These are phyloP conservation scores for Karalla daura DNA, from an alignment of 2,797 vertebrate species.

Conservation along the genomic window DNA sequence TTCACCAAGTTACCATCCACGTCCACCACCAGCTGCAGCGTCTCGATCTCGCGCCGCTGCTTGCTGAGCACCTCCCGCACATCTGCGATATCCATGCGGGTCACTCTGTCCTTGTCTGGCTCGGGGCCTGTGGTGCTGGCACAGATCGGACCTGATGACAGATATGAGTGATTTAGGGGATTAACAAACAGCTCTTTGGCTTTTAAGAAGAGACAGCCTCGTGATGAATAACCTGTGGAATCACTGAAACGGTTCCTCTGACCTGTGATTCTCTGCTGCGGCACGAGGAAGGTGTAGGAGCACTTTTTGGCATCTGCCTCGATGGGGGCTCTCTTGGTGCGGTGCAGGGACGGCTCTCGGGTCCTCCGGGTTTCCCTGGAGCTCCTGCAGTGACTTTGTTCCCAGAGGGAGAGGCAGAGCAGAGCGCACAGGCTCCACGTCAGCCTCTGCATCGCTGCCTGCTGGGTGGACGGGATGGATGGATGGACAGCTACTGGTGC, in stretches of 20 bases:
- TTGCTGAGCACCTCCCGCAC: conserved; percentile 93
- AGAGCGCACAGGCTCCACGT: conserved; percentile 87
- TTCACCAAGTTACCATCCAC: conserved; percentile 97
- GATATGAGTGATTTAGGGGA: conserved; percentile 24
- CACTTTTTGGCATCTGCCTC: conserved; percentile 89
- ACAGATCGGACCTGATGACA: conserved; percentile 91
- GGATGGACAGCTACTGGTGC: conserved; percentile 57
- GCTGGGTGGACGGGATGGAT: conserved; percentile 52
- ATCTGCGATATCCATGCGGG: conserved; percentile 95
- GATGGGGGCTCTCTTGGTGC: conserved; percentile 71
- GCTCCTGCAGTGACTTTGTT: conserved; percentile 74
- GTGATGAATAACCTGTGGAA: background rate
- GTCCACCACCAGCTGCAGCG: conserved; percentile 93
- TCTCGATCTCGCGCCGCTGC: conserved; percentile 95
- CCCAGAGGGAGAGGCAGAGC: conserved; percentile 84
- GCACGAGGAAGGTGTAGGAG: conserved; percentile 96
- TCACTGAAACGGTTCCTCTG: background rate
- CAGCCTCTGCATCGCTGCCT: conserved; percentile 85
- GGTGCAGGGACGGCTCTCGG: conserved; percentile 64
- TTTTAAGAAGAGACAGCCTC: background rate
- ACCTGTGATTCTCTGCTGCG: conserved; percentile 94
- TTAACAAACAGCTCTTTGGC: background rate
- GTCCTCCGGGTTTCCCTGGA: conserved; percentile 77
- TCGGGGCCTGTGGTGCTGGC: conserved; percentile 90
- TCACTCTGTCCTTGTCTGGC: conserved; percentile 91